A percentile compares a stretch with the other conserved stretches of the same genome.
These are phyloP conservation scores for Anas bernieri DNA, from an alignment of 2,797 vertebrate genomes.

Conservation along the genomic window DNA sequence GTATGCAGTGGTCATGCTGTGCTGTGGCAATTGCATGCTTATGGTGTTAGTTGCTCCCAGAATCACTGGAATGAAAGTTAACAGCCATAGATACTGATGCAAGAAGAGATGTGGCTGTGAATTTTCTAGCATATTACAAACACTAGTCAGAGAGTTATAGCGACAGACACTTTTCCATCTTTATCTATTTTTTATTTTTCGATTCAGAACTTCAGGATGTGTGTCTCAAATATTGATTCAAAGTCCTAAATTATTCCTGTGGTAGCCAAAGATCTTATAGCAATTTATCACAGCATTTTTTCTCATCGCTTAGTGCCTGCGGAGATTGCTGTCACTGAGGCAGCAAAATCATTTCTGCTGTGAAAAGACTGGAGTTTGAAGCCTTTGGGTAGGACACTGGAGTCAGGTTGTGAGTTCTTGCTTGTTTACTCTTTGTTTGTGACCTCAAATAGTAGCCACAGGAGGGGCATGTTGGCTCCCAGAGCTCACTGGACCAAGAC, in stretches of 20 bases:
- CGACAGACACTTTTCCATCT: background rate
- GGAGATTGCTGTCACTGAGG: background rate
- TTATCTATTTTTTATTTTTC: background rate
- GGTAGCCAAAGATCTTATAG: background rate
- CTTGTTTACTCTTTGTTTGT: conserved; percentile 14
- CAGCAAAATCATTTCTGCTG: background rate
- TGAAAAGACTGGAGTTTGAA: conserved; percentile 3
- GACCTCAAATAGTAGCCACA: background rate
- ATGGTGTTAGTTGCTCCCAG: background rate
- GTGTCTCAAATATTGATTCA: background rate
- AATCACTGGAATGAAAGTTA: background rate
- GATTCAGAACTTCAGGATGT: background rate
- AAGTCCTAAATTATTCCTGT: background rate
- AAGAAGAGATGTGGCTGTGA: background rate
- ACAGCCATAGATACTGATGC: background rate
- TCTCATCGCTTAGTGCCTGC: background rate
- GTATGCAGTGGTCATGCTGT: background rate
- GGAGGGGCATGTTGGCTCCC: accelerated
- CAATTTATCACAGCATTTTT: background rate
- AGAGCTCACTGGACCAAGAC: background rate
- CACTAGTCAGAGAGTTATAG: background rate
- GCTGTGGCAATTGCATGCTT: background rate
- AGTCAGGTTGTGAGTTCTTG: background rate
- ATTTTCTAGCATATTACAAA: background rate
- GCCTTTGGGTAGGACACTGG: background rate